phyloP scores from a whole-genome alignment of 1,140 invertebrate genomes.

The Chelonus insularis region DNA sequence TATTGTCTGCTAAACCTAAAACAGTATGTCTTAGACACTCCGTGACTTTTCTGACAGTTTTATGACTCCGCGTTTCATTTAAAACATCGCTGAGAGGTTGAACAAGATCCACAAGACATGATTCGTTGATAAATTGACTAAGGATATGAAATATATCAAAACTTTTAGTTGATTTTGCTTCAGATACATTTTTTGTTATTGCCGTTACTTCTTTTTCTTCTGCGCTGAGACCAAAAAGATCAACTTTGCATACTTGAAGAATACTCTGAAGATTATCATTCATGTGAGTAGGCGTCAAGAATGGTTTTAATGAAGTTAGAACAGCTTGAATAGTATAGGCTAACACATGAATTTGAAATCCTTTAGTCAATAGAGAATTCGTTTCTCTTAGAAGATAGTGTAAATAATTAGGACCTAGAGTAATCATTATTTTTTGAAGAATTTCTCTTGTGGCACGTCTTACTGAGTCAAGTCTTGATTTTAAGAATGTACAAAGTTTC shows the following conservation, averaged over 20 bases:
- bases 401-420: constrained; percentile 83
- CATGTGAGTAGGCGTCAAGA: constrained; percentile 73
- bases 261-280: constrained; percentile 78
- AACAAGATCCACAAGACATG: constrained; percentile 75
- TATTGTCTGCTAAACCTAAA: constrained; percentile 79
- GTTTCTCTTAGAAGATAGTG: constrained; percentile 80
- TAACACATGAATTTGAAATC: constrained; percentile 93
- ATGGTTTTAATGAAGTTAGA: constrained; percentile 69
- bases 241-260: constrained; percentile 77
- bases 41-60: constrained; percentile 77
- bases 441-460: constrained; percentile 84
- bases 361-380: constrained; percentile 77
- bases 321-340: constrained; percentile 86
- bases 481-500: constrained; percentile 86
- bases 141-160: constrained; percentile 84
- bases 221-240: constrained; percentile 83
- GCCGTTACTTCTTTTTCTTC: constrained; percentile 92
- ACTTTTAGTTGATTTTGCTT: constrained; percentile 84
- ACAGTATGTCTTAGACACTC: constrained; percentile 79
- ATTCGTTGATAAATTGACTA: constrained; percentile 76
- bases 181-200: constrained; percentile 77
- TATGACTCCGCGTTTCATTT: constrained; percentile 75
- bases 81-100: constrained; percentile 83
- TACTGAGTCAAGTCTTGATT: constrained; percentile 87
- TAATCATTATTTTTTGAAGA: constrained; percentile 83